Evolutionary conservation across 2,113 vertebrate genomes (phyloP).

Genomic region (Rhipidura dahli): DNA sequence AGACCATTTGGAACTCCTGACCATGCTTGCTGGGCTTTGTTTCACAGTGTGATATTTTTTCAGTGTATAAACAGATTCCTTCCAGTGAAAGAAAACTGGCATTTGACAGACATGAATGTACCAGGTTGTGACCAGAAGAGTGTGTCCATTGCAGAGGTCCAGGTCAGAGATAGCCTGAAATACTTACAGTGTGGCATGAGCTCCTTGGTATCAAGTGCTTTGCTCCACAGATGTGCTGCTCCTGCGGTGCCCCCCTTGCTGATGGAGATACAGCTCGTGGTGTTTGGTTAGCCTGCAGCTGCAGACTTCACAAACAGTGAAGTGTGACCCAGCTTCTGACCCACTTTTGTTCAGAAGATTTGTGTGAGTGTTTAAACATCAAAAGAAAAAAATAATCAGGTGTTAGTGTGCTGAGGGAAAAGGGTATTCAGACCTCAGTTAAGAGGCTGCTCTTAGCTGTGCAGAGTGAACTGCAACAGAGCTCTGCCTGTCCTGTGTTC

Average conservation of each 20-base stretch:
- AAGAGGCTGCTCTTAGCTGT: neutral
- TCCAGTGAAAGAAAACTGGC: neutral
- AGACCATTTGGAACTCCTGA: neutral
- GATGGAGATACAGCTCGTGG: neutral
- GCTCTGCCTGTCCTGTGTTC: neutral
- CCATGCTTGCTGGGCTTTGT: rapidly evolving
- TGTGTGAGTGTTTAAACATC: neutral
- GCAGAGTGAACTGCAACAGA: neutral
- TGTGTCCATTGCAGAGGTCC: neutral
- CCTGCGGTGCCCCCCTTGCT: rapidly evolving
- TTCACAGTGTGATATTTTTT: neutral
- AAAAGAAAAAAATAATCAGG: neutral
- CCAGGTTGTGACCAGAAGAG: neutral
- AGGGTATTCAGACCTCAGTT: neutral
- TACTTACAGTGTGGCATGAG: rapidly evolving
- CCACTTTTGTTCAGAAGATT: neutral
- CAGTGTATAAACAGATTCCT: neutral
- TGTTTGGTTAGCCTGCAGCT: neutral
- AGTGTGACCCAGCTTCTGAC: neutral
- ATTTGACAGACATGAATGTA: neutral
- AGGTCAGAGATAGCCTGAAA: neutral
- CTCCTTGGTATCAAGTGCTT: neutral
- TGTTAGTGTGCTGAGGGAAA: neutral
- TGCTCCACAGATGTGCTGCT: neutral
- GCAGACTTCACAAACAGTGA: neutral